Base-by-base conservation (phyloP, 2,888 invertebrate species). In the Lycophotia porphyrea region DNA sequence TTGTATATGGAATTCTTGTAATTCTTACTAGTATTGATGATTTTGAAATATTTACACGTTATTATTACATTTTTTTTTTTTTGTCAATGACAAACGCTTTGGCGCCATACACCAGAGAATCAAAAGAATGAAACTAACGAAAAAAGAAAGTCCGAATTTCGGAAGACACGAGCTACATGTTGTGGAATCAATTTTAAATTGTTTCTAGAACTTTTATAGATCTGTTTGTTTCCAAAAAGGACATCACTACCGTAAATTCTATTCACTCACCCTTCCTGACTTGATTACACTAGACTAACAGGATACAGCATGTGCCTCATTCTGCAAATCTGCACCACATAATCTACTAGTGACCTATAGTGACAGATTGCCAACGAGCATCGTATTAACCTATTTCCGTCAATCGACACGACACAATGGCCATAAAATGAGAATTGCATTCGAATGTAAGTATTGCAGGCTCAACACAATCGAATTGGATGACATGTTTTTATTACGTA, bases 371-470 rank as follows among this genome's bases (percentile, higher is more conserved):
- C 27, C 15, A 60, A 31, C 66, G n/a, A 72, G 72, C 47, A 67
- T 78, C 36, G 44, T 47, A 79, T 74, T 81, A 74, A 79, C 79
- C 79, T 70, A 67, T 83, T 73, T 83, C 42, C 27, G 68, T 63
- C 52, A 52, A 42, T 74, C 44, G n/a, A 34, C 58, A 70, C 58
- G 18, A 47, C 27, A 34, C 42, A 73, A 63, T 70, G 47, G 36
- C 63, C 24, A 58, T 70, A 55, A 55, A 82, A 61, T 63, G 36
- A 76, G 76, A 70, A 82, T 70, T 55, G 39, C 78, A 49, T 77
- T 83, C 42, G 47, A 72, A 44, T 49, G 47, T 64, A 55, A 39
- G 39, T 63, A 63, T 55, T n/a, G 49, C 31, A 64, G 42, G 44
- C 21, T 21, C 18, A 64, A 49, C n/a, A 27, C n/a, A 39, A 42